A percentile compares a stretch with the other conserved stretches of the same genome.
Evolutionary conservation across 2,888 invertebrate genomes (phyloP).

Genomic region (Charanyca ferruginea): DNA sequence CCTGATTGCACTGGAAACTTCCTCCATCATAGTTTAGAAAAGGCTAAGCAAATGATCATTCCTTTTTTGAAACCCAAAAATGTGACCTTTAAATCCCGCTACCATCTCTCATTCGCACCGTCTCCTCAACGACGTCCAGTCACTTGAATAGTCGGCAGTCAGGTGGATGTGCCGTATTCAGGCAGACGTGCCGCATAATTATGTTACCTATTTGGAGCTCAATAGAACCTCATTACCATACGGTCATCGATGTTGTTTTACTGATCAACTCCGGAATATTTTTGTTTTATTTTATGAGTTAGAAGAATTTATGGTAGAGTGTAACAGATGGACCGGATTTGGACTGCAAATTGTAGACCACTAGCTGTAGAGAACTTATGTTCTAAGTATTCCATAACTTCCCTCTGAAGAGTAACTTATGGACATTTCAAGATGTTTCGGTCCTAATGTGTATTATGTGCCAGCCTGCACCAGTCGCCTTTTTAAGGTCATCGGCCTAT

Average conservation of each 20-base stretch:
- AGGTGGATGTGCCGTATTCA: slow-evolving; percentile 71
- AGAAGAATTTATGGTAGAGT: slow-evolving; percentile 20
- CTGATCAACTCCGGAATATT: slow-evolving; percentile 46
- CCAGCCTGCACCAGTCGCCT: too few species aligned
- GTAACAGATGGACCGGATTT: background rate
- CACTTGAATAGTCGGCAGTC: slow-evolving; percentile 67
- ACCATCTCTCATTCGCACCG: slow-evolving; percentile 28
- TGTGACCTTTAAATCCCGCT: slow-evolving; percentile 36
- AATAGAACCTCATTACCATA: slow-evolving; percentile 79
- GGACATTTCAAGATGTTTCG: background rate
- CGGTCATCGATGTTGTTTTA: slow-evolving; percentile 59
- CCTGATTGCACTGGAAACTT: background rate
- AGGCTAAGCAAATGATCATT: background rate
- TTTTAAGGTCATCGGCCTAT: background rate
- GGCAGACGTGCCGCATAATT: slow-evolving; percentile 78
- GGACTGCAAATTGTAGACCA: background rate
- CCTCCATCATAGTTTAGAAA: background rate
- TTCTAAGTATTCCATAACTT: background rate
- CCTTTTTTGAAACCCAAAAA: background rate
- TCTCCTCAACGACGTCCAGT: slow-evolving; percentile 50
- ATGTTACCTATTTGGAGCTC: slow-evolving; percentile 75
- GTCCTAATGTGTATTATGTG: background rate
- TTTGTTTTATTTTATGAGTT: slow-evolving; percentile 47
- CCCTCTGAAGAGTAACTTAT: background rate
- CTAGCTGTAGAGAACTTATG: background rate